A percentile compares a stretch with the other conserved stretches of the same genome.
phyloP scores from a whole-genome alignment of 2,888 invertebrate genomes.

The Harpagoxenus sublaevis region DNA sequence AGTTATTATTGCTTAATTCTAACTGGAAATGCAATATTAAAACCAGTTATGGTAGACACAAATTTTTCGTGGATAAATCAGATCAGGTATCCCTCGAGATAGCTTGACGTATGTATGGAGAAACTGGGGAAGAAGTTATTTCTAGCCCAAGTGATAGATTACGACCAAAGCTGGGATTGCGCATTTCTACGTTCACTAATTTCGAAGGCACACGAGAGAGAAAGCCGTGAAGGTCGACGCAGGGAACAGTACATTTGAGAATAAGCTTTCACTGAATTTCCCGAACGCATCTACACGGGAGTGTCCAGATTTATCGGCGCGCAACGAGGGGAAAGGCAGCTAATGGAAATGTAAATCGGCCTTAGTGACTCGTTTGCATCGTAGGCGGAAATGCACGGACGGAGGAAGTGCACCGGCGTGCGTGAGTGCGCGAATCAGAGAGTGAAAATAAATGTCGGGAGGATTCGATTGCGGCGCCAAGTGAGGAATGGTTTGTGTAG shows the following conservation, averaged over 20 bases:
- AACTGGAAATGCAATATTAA: not conserved
- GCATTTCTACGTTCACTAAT: slow-evolving; percentile 32
- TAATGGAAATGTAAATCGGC: slow-evolving; percentile 82
- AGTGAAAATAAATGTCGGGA: slow-evolving; percentile 56
- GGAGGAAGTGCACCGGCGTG: slow-evolving; percentile 41
- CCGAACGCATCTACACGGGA: slow-evolving; percentile 38
- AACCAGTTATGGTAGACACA: not conserved
- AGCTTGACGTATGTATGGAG: not conserved
- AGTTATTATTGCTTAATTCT: not conserved
- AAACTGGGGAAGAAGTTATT: slow-evolving; percentile 42
- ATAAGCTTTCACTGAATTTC: slow-evolving; percentile 37
- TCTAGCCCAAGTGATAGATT: slow-evolving; percentile 22
- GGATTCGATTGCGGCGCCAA: slow-evolving; percentile 38
- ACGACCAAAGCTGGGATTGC: not conserved
- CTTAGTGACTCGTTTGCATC: slow-evolving; percentile 79
- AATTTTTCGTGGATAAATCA: not conserved
- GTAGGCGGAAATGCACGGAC: slow-evolving; percentile 58
- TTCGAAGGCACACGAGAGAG: not conserved
- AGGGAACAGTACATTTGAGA: slow-evolving; percentile 52
- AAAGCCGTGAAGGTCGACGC: not conserved
- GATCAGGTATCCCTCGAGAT: not conserved
- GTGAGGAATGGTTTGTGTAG: slow-evolving; percentile 58
- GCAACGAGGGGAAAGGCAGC: slow-evolving; percentile 65
- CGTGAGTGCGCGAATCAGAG: slow-evolving; percentile 58
- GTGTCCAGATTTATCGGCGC: slow-evolving; percentile 73